Percentiles rank a stretch among this genome's conserved stretches.
phyloP scores from a whole-genome alignment of 2,888 invertebrate species.

The Entomobrya multifasciata region DNA sequence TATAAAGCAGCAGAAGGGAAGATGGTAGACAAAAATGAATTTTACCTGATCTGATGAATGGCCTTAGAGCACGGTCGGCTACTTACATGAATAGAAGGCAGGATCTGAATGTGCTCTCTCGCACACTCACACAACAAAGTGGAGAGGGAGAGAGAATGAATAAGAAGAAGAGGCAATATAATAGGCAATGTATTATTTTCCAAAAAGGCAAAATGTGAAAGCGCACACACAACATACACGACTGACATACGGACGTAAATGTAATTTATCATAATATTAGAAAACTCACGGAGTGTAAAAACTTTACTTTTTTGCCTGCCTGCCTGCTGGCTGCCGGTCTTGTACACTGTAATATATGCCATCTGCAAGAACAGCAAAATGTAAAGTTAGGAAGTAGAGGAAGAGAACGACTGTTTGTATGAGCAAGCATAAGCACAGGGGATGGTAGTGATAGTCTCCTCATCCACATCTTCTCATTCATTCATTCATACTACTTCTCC shows the following conservation, averaged over 20 bases:
- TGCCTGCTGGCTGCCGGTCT: not conserved
- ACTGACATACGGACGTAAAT: slow-evolving; percentile 71
- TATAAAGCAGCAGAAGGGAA: not conserved
- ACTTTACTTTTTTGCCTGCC: slow-evolving; percentile 24
- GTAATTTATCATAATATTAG: slow-evolving; percentile 73
- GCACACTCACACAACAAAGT: slow-evolving; percentile 23
- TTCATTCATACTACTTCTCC: slow-evolving; percentile 49
- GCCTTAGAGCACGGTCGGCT: slow-evolving; percentile 68
- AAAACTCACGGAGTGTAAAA: slow-evolving; percentile 64
- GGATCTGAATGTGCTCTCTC: slow-evolving; percentile 46
- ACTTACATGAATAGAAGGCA: slow-evolving; percentile 66
- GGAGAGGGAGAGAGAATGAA: slow-evolving; percentile 16
- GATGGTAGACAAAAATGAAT: slow-evolving; percentile 47
- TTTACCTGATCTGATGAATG: slow-evolving; percentile 73
- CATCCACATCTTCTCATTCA: slow-evolving; percentile 59
- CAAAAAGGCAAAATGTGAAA: slow-evolving; percentile 67
- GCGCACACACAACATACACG: slow-evolving; percentile 24
- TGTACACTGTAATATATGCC: slow-evolving; percentile 9
- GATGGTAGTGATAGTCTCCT: slow-evolving; percentile 22
- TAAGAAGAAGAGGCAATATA: slow-evolving; percentile 9
- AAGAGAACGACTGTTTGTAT: not conserved
- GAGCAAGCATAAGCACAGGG: not conserved
- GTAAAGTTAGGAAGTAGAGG: not conserved
- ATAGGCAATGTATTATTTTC: slow-evolving; percentile 37
- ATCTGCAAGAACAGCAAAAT: slow-evolving; percentile 49